Evolutionary conservation across 2,888 invertebrate species (phyloP).

Genomic region (Drosophila parthenogenetica): DNA sequence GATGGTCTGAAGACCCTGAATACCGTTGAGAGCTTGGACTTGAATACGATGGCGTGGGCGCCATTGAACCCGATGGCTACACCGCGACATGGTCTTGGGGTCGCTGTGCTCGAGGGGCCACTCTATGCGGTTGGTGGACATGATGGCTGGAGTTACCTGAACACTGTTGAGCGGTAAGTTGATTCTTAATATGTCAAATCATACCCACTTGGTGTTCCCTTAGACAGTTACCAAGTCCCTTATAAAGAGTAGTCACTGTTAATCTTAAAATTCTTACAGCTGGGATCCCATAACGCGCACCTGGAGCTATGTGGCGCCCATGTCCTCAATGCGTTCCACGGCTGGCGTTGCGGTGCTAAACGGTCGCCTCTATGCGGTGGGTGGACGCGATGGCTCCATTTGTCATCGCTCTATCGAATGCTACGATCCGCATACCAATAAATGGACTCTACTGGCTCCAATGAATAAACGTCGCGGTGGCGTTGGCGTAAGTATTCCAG

Average conservation of each 20-base stretch:
- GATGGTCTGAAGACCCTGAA: slow-evolving; percentile 98
- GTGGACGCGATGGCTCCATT: slow-evolving; percentile 95
- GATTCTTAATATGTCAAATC: not conserved
- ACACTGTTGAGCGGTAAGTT: slow-evolving; percentile 92
- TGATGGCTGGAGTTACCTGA: slow-evolving; percentile 94
- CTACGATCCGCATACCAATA: slow-evolving; percentile 90
- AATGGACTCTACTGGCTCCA: slow-evolving; percentile 93
- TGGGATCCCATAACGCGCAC: slow-evolving; percentile 95
- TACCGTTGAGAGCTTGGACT: slow-evolving; percentile 94
- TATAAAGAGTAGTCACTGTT: not conserved
- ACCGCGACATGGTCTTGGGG: slow-evolving; percentile 92
- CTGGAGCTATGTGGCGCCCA: slow-evolving; percentile 96
- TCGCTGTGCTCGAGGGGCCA: slow-evolving; percentile 91
- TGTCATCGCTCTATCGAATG: slow-evolving; percentile 96
- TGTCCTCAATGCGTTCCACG: slow-evolving; percentile 93
- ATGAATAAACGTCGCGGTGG: slow-evolving; percentile 95
- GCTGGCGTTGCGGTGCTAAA: slow-evolving; percentile 95
- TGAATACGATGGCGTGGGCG: slow-evolving; percentile 92
- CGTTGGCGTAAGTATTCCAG: slow-evolving; percentile 89
- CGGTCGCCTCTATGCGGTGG: slow-evolving; percentile 94
- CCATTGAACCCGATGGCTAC: slow-evolving; percentile 95
- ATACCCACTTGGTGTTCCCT: no score
- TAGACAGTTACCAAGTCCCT: no score
- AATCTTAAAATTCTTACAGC: slow-evolving; percentile 83
- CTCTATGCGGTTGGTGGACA: slow-evolving; percentile 98